Conservation (phyloP, 2,888 invertebrate genomes). For the Flexamia atlantica region DNA sequence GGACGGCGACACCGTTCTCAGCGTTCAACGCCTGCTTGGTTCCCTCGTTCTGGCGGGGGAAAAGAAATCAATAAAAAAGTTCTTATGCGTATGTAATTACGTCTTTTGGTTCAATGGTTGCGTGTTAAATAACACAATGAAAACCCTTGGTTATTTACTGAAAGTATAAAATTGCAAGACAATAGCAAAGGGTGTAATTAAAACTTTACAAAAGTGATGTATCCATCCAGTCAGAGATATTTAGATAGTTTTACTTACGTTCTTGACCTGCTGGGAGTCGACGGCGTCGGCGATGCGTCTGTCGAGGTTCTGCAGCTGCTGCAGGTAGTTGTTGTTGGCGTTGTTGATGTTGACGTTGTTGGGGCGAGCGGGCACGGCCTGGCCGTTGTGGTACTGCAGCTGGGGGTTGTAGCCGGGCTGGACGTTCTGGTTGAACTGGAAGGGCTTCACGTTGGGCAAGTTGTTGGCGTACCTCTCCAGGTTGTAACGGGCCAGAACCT, state of each 20-base stretch:
- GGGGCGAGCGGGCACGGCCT: constrained; percentile 77
- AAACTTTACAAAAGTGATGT: too few species aligned
- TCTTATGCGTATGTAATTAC: too few species aligned
- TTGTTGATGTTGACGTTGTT: constrained; percentile 76
- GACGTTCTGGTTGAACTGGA: constrained; percentile 75
- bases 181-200: too few species aligned
- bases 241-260: constrained; percentile 29
- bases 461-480: constrained; percentile 76
- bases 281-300: constrained; percentile 57
- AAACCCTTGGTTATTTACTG: too few species aligned
- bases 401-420: constrained; percentile 79
- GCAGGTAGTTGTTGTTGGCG: constrained; percentile 79
- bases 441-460: constrained; percentile 75
- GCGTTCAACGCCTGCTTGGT: constrained; percentile 78
- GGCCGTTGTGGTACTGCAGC: constrained; percentile 77
- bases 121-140: too few species aligned
- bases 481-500: constrained; percentile 81
- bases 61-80: too few species aligned
- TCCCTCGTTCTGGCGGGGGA: not conserved
- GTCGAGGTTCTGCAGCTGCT: constrained; percentile 57
- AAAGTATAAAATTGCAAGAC: too few species aligned
- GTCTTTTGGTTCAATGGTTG: too few species aligned
- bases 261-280: constrained; percentile 28
- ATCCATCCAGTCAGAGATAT: too few species aligned
- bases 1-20: constrained; percentile 80